phyloP scores from a whole-genome alignment of 2,113 vertebrate genomes.

The Semicossyphus pulcher region DNA sequence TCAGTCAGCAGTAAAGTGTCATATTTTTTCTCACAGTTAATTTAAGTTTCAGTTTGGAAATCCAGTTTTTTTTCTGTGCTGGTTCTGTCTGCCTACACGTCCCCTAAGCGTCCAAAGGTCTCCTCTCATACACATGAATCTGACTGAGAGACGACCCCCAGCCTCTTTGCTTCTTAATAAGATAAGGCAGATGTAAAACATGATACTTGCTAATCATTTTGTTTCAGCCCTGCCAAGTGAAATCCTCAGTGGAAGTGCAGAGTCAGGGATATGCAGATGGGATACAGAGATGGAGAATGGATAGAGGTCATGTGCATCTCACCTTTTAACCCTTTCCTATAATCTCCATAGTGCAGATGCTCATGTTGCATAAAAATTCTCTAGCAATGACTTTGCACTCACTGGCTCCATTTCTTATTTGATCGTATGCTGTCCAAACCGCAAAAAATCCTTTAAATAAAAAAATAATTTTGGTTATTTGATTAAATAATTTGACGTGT shows the following conservation, averaged over 20 bases:
- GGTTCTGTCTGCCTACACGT: neutral
- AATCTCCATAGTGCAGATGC: slow-evolving; percentile 20
- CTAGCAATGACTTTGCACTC: neutral
- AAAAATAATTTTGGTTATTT: neutral
- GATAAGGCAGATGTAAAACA: slow-evolving; percentile 19
- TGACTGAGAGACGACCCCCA: slow-evolving; percentile 22
- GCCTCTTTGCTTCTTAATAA: slow-evolving; percentile 7
- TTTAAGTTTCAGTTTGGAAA: slow-evolving; percentile 2
- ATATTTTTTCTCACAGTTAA: neutral
- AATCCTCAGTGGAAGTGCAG: slow-evolving; percentile 14
- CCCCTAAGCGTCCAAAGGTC: slow-evolving; percentile 6
- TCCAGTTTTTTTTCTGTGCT: neutral
- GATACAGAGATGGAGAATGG: slow-evolving; percentile 1
- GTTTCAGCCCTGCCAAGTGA: slow-evolving; percentile 24
- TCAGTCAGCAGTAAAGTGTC: neutral
- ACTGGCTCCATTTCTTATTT: neutral
- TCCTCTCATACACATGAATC: slow-evolving; percentile 37
- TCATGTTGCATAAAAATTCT: slow-evolving; percentile 2
- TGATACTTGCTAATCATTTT: slow-evolving; percentile 15
- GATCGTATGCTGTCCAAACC: neutral
- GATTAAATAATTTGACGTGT: neutral
- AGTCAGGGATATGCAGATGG: slow-evolving; percentile 8
- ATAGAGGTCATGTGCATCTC: slow-evolving; percentile 17
- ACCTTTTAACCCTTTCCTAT: neutral
- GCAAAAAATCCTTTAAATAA: neutral